phyloP scores from a whole-genome alignment of 2,888 invertebrate species.

The Drosophila rellima region DNA sequence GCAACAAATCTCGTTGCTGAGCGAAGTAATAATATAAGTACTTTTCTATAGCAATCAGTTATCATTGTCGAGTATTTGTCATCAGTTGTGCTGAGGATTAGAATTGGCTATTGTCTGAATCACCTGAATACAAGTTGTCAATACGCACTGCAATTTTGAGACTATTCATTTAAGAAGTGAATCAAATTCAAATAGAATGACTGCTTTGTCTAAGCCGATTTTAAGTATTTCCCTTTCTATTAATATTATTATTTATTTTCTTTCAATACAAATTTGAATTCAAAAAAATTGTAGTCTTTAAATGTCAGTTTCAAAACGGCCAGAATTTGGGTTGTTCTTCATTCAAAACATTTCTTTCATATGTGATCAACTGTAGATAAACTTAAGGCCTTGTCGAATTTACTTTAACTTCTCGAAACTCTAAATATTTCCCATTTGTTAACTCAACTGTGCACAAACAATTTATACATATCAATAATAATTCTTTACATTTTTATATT shows the following conservation, averaged over 20 bases:
- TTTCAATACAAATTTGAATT: too few species aligned
- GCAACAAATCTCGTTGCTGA: conserved; percentile 11
- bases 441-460: conserved; percentile 55
- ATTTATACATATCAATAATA: not conserved
- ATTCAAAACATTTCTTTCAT: not conserved
- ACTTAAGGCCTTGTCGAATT: too few species aligned
- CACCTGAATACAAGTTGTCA: not conserved
- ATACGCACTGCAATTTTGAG: not conserved
- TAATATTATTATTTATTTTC: not conserved
- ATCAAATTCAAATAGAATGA: not conserved
- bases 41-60: conserved; percentile 3
- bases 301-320: too few species aligned
- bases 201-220: not conserved
- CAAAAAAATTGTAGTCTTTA: too few species aligned
- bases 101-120: conserved; percentile 3
- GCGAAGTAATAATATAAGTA: conserved; percentile 22
- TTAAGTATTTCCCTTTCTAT: not conserved
- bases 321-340: not conserved
- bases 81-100: conserved; percentile 8
- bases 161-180: not conserved
- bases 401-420: not conserved
- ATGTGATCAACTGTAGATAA: not conserved
- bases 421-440: not conserved
- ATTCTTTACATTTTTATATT: conserved; percentile 40
- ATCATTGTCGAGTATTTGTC: conserved; percentile 10